Evolutionary conservation across 2,888 invertebrate genomes (phyloP), one percentile per base, ranked within the genome.

Genomic region (Trissolcus brochymenae): DNA sequence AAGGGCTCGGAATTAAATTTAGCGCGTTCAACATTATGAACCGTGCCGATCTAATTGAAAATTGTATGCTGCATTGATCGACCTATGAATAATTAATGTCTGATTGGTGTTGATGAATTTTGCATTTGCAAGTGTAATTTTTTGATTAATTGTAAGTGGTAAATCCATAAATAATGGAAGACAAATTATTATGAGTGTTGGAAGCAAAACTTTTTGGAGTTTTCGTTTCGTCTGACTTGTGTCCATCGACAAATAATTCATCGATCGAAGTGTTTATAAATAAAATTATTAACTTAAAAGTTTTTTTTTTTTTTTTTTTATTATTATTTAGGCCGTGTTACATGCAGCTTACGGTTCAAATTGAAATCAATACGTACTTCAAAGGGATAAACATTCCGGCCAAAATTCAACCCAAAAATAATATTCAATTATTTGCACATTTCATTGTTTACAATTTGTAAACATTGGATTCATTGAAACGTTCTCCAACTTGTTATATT

Each of bases 391-490:
- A 74, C 67, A 67, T 60, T 67, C 43, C 72, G 78, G 75, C 71
- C 64, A 35, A 21, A 64, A 64, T 53, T 19, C 21, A 6, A 46
- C 51, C 53, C 57, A 80, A 83, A 79, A 82, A 82, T 82, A 82
- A 84, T 81, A 82, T 82, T 50, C 7, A 9, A 46, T 64, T 53
- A 59, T 16, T 17, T 13, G n/a, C 50, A 53, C 19, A 35, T 53
- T 41, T 40, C 62, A 9, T 14, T 50, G 13, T 50, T 54, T 51
- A 17, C 46, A 14, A 16, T 16, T n/a, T 2, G 11, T 11, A 7
- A n/a, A 46, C 7, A 16, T 46, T n/a, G 2, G 46, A n/a, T 11
- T 16, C 6, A 16, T 46, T 46, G 6, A n/a, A 46, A 1, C 4
- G 46, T 46, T n/a, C n/a, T n/a, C 11, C 46, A 14, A 46, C 11